These are phyloP conservation scores for Capreolus pygargus DNA, from an alignment of 2,113 vertebrate genomes.

Conservation along the genomic window DNA sequence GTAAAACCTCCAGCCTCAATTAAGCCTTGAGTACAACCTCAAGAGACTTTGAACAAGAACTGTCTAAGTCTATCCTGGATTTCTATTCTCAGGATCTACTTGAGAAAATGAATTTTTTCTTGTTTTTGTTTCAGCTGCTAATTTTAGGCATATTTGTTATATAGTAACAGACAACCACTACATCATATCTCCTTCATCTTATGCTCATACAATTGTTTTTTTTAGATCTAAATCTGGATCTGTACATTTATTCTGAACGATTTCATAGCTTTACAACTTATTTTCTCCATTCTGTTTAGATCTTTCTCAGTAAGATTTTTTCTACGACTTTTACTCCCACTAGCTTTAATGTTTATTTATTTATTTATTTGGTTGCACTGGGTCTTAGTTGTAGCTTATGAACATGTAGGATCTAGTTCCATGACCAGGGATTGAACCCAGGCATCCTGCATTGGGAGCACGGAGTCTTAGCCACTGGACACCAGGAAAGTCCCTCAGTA, in stretches of 20 bases:
- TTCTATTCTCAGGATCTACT: neutral
- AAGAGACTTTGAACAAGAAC: neutral
- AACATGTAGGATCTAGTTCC: neutral
- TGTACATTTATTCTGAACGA: neutral
- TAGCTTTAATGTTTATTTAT: neutral
- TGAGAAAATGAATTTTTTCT: neutral
- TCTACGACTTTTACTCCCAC: neutral
- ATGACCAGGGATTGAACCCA: neutral
- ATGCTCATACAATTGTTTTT: neutral
- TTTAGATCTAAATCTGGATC: neutral
- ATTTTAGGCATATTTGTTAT: neutral
- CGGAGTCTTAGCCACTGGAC: neutral
- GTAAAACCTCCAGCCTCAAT: neutral
- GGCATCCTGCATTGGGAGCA: neutral
- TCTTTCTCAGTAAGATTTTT: neutral
- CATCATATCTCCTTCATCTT: neutral
- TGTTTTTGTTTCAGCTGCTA: neutral
- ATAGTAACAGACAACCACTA: neutral
- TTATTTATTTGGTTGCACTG: neutral
- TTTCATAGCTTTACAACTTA: neutral
- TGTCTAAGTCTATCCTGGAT: neutral
- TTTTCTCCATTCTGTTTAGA: neutral
- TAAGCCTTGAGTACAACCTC: neutral
- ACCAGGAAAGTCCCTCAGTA: neutral
- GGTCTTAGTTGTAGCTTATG: neutral